A percentile compares a stretch with the other conserved stretches of the same genome.
These are phyloP conservation scores for Platyscapa corneri DNA, from an alignment of 1,140 invertebrate genomes.

Conservation along the genomic window DNA sequence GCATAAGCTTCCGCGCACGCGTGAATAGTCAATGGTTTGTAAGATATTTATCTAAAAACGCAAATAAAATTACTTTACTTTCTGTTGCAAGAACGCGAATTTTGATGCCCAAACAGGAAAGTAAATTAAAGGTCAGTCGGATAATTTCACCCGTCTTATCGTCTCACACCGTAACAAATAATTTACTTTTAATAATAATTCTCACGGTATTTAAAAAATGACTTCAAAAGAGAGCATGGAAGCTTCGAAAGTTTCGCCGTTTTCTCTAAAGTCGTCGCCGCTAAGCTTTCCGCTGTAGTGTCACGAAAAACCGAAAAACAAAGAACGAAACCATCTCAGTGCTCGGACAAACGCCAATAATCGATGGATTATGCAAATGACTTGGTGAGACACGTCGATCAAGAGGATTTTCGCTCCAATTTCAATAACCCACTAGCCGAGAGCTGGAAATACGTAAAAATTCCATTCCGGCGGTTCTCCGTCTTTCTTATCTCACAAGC, in stretches of 20 bases:
- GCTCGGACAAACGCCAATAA: background rate
- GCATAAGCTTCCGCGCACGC: too few species aligned
- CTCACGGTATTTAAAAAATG: too few species aligned
- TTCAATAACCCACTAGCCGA: background rate
- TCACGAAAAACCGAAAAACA: background rate
- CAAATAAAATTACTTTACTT: too few species aligned
- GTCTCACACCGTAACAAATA: background rate
- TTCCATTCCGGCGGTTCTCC: background rate
- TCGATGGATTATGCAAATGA: slow-evolving; percentile 28
- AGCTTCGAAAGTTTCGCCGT: background rate
- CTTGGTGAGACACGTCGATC: background rate
- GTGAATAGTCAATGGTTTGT: too few species aligned
- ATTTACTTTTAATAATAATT: background rate
- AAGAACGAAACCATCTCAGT: background rate
- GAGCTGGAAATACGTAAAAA: background rate
- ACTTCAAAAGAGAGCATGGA: too few species aligned
- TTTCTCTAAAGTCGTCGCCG: background rate
- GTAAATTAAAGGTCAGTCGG: background rate
- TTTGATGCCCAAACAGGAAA: background rate
- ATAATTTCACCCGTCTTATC: background rate
- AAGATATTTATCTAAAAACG: too few species aligned
- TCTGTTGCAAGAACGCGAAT: too few species aligned
- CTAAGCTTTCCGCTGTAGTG: background rate
- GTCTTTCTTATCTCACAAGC: background rate
- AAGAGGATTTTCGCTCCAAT: slow-evolving; percentile 24